Base-by-base conservation (phyloP, 2,113 vertebrate species). In the Thymallus thymallus region DNA sequence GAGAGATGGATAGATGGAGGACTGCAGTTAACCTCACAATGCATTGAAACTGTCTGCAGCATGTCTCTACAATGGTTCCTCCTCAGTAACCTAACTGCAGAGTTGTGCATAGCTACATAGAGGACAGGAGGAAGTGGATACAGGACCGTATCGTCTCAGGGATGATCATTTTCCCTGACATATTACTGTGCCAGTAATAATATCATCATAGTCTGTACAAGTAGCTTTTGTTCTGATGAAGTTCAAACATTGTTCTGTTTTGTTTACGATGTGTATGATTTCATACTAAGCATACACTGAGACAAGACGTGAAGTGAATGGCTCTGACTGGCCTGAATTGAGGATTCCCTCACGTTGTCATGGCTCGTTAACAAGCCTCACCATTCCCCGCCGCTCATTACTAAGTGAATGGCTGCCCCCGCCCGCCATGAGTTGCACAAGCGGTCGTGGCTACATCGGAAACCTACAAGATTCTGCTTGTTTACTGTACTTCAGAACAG, bases 351-450 rank as follows among this genome's bases (percentile, higher is more conserved):
- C 66, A n/a, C n/a, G 90, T 93, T 92, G 94, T 93, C 91, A 91
- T 88, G 87, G 94, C 90, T 89, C 84, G 93, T 92, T 94, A 94
- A 94, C 93, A 92, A 95, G 93, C 90, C 80, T 85, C 80, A 88
- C 88, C 35, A 88, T 86, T 88, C 90, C 88, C 48, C 84, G n/a
- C 76, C 14, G 86, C 90, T 91, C 90, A 94, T 95, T 94, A 90
- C 90, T 94, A 93, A 94, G 80, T 94, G 94, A 95, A 95, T 94
- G 91, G 93, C 88, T 79, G 82, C 90, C 87, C 87, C 64, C 30
- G 30, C 45, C 22, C 23, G 26, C 30, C 30, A 10, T 60, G 55
- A 63, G 64, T 66, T 73, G 62, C 30, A 32, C 58, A 67, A 64
- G 22, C 56, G 12, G 41, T 35, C 13, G 71, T 41, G 16, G 35